These are phyloP conservation scores for Pandemis cinnamomeana DNA, from an alignment of 2,888 invertebrate species.

Conservation along the genomic window DNA sequence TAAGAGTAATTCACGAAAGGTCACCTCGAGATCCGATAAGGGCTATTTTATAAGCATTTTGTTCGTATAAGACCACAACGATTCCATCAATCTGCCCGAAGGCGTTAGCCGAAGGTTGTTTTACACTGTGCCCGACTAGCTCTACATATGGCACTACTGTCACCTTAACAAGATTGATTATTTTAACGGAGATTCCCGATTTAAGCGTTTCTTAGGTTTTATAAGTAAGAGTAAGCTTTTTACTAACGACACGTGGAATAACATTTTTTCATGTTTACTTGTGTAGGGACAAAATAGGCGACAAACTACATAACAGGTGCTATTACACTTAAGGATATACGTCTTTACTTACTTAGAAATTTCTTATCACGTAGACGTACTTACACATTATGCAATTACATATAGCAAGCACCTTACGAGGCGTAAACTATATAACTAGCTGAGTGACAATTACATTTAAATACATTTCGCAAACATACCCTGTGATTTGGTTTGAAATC, in stretches of 20 bases:
- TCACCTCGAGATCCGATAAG: conserved; percentile 68
- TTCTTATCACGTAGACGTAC: too few species aligned
- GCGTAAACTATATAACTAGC: too few species aligned
- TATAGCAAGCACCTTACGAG: too few species aligned
- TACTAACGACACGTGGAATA: neutral
- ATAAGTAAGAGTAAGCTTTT: neutral
- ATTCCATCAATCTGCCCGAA: conserved; percentile 70
- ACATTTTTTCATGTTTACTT: neutral
- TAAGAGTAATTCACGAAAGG: conserved; percentile 49
- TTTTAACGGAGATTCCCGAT: conserved; percentile 2
- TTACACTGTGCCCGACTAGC: conserved; percentile 58
- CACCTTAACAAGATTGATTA: conserved; percentile 13
- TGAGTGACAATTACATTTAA: too few species aligned
- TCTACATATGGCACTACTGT: conserved; percentile 2
- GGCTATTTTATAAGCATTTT: conserved; percentile 70
- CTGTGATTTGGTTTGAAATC: neutral
- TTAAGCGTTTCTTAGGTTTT: neutral
- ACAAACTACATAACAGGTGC: neutral
- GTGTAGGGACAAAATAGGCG: neutral
- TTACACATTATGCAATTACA: too few species aligned
- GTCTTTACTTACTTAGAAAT: neutral
- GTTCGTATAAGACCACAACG: conserved; percentile 63
- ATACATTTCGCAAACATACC: too few species aligned
- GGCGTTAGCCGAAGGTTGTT: conserved; percentile 60
- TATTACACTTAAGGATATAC: neutral